Evolutionary conservation across 2,113 vertebrate species (phyloP), one percentile per base, ranked within the genome.

Genomic region (Choloepus hoffmanni): DNA sequence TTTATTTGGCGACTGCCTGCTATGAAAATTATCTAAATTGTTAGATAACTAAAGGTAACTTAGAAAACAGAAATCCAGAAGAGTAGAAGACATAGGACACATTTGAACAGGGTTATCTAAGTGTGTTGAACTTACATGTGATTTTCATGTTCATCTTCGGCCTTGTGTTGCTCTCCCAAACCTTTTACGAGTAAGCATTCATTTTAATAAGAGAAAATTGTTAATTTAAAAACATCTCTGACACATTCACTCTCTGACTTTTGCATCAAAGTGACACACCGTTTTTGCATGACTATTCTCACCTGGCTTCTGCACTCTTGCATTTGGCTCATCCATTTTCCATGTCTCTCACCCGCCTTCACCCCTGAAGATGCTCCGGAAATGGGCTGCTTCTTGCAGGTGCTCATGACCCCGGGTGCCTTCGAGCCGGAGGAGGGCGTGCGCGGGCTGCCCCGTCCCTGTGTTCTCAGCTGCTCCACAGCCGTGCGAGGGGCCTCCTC

Each of bases 71-170:
- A 68, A 23, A 13, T 21, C 13, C 1, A 19, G 16, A 19, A 8
- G 14, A 48, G 0, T 0, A 13, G 55, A 43, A 7, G 24, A 2
- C 3, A 0, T 4, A 4, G 10, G 2, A 8, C 67, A 0, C 7
- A 3, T 55, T 72, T 23, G 8, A 26, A 14, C 26, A 45, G 28
- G 0, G 15, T 24, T 12, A 7, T 7, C 3, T 13, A 0, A 1
- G 30, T 43, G 36, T 11, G 0, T 3, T 11, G 58, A 83, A 10
- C 0, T 7, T 2, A 7, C 1, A 8, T 8, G 3, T 15, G 63
- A 33, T 2, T 3, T 48, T 9, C 19, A 4, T 43, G 24, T n/a
- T 19, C 21, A 62, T 72, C 6, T 21, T 14, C 11, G 7, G 40
- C 12, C 11, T 63, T 2, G 10, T 9, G 11, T 79, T 65, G 68